Percentiles rank a stretch among this genome's conserved stretches.
phyloP scores from a whole-genome alignment of 2,113 vertebrate genomes.

The Xenopus borealis region DNA sequence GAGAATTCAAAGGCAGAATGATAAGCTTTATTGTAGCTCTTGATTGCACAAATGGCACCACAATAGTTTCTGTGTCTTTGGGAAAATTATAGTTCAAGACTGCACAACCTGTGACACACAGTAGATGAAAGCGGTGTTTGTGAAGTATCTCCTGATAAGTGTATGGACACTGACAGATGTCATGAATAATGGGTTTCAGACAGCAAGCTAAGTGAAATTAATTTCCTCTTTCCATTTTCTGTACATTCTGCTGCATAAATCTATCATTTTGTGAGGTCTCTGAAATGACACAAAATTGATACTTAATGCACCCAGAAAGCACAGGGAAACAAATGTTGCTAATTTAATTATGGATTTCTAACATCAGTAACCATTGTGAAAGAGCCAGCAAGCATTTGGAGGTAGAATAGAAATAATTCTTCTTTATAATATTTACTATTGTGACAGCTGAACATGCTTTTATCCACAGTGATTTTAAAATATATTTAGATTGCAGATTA shows the following conservation, averaged over 20 bases:
- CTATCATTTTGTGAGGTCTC: constrained; percentile 40
- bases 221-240: constrained; percentile 30
- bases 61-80: constrained; percentile 14
- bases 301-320: constrained; percentile 27
- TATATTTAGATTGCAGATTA: no score
- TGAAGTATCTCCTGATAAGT: constrained; percentile 9
- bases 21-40: constrained; percentile 7
- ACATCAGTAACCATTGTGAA: background rate
- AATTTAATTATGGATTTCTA: constrained; percentile 33
- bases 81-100: constrained; percentile 9
- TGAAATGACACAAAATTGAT: constrained; percentile 43
- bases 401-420: no score
- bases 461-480: no score
- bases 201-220: constrained; percentile 2
- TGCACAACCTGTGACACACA: background rate
- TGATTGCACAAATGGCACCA: constrained; percentile 16
- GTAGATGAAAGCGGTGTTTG: constrained; percentile 22
- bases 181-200: constrained; percentile 13
- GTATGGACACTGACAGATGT: constrained; percentile 18
- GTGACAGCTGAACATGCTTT: no score
- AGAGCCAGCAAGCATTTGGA: background rate
- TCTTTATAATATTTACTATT: no score
- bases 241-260: constrained; percentile 30
- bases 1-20: background rate
- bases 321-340: constrained; percentile 23